Conservation (phyloP, 1,140 invertebrate genomes). For the Dufourea novaeangliae region DNA sequence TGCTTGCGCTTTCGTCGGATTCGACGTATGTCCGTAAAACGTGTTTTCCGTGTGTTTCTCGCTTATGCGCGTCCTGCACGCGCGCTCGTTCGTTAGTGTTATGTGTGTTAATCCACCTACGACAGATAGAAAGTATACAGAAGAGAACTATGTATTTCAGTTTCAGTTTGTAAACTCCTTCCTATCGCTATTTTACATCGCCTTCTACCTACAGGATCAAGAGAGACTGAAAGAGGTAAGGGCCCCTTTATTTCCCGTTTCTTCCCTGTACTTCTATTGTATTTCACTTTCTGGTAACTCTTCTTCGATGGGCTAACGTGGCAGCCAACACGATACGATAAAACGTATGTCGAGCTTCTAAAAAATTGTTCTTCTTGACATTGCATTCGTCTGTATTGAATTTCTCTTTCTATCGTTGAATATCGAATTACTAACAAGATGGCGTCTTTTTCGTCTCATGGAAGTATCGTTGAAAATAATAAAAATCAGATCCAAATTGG, state of each 20-base stretch:
- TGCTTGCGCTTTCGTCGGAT: slow-evolving; percentile 54
- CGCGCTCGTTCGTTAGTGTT: slow-evolving; percentile 14
- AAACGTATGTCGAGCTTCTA: no score
- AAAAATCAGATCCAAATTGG: no score
- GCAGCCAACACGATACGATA: background rate
- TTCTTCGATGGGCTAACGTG: background rate
- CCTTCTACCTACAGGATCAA: slow-evolving; percentile 98
- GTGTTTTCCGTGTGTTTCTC: background rate
- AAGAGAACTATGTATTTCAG: slow-evolving; percentile 80
- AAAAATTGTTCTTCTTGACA: no score
- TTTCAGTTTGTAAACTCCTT: slow-evolving; percentile 99
- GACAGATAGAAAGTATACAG: slow-evolving; percentile 48
- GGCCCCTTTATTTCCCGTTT: slow-evolving; percentile 46
- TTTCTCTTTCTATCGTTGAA: no score
- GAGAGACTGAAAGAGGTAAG: slow-evolving; percentile 96
- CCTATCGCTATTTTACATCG: slow-evolving; percentile 98
- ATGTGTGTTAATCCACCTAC: slow-evolving; percentile 29
- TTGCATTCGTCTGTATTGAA: no score
- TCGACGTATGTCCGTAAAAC: slow-evolving; percentile 9
- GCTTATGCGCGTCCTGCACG: slow-evolving; percentile 7
- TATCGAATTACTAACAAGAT: no score
- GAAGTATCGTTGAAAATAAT: no score
- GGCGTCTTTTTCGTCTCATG: no score
- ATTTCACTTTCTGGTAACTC: background rate
- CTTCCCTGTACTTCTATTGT: background rate